Conservation (phyloP, 2,797 vertebrate species). For the Chelon labrosus region DNA sequence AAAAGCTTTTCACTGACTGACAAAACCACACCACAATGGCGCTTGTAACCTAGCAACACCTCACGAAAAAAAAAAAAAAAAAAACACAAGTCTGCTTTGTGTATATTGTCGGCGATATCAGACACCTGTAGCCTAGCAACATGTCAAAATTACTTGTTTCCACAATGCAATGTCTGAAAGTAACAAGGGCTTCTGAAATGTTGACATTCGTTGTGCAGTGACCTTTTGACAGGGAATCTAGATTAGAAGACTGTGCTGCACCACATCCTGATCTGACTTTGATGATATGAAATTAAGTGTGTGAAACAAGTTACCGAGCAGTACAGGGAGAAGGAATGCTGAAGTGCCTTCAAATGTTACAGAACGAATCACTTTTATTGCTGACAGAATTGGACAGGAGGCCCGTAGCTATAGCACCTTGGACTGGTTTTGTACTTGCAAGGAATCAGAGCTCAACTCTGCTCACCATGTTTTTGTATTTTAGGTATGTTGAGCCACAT, state of each 20-base stretch:
- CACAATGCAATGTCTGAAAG: background rate
- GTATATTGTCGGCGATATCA: slow-evolving; percentile 39
- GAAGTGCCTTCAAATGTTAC: background rate
- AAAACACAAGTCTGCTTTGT: slow-evolving; percentile 44
- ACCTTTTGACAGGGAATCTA: background rate
- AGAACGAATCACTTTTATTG: background rate
- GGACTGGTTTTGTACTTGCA: background rate
- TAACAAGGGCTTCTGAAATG: background rate
- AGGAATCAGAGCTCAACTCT: background rate
- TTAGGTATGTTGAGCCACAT: background rate
- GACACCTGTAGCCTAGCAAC: slow-evolving; percentile 52
- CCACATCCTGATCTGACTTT: slow-evolving; percentile 6
- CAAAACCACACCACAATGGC: slow-evolving; percentile 37
- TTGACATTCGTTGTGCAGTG: background rate
- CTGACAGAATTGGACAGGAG: too few species aligned
- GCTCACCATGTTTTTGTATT: background rate
- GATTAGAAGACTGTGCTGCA: background rate
- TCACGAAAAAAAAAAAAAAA: background rate
- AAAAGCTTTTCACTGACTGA: slow-evolving; percentile 7
- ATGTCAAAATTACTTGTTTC: slow-evolving; percentile 27
- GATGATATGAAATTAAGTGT: slow-evolving; percentile 9
- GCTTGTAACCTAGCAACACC: slow-evolving; percentile 68
- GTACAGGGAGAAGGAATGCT: background rate
- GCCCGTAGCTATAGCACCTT: background rate
- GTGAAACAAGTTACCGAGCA: background rate